These are phyloP conservation scores for Syngnathus typhle DNA, from an alignment of 2,113 vertebrate genomes.

Conservation along the genomic window DNA sequence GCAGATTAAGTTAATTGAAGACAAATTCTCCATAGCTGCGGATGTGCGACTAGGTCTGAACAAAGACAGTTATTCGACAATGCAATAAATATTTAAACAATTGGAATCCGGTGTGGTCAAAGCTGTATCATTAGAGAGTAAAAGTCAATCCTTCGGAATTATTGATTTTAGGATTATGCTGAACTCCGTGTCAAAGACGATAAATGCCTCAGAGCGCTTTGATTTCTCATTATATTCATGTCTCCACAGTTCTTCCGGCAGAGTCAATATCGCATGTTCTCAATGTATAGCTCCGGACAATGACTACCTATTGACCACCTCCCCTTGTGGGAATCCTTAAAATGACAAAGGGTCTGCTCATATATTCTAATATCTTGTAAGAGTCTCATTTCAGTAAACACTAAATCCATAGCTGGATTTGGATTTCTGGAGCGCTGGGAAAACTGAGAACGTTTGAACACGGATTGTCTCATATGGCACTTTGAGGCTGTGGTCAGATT, in stretches of 20 bases:
- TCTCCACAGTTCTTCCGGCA: slow-evolving; percentile 41
- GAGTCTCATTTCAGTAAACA: slow-evolving; percentile 64
- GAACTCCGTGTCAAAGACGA: slow-evolving; percentile 42
- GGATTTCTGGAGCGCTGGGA: slow-evolving; percentile 49
- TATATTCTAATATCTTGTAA: slow-evolving; percentile 63
- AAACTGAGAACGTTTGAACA: slow-evolving; percentile 37
- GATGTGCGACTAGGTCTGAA: not conserved
- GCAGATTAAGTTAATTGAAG: too few species aligned
- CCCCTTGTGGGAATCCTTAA: slow-evolving; percentile 64
- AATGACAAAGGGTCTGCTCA: slow-evolving; percentile 51
- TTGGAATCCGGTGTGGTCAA: not conserved
- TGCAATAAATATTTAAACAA: not conserved
- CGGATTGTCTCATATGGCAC: slow-evolving; percentile 48
- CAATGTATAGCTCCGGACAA: slow-evolving; percentile 49
- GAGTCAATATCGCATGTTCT: slow-evolving; percentile 49
- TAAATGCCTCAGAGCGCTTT: slow-evolving; percentile 43
- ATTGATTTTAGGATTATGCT: slow-evolving; percentile 49
- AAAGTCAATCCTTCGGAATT: slow-evolving; percentile 34
- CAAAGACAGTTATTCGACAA: not conserved
- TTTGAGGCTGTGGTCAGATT: slow-evolving; percentile 10
- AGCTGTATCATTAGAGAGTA: not conserved
- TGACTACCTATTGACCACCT: slow-evolving; percentile 58
- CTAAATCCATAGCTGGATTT: slow-evolving; percentile 65
- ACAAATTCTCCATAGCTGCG: too few species aligned
- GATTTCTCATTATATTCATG: slow-evolving; percentile 58